These are phyloP conservation scores for Lumbricus terrestris DNA, from an alignment of 2,888 invertebrate genomes.

Conservation along the genomic window DNA sequence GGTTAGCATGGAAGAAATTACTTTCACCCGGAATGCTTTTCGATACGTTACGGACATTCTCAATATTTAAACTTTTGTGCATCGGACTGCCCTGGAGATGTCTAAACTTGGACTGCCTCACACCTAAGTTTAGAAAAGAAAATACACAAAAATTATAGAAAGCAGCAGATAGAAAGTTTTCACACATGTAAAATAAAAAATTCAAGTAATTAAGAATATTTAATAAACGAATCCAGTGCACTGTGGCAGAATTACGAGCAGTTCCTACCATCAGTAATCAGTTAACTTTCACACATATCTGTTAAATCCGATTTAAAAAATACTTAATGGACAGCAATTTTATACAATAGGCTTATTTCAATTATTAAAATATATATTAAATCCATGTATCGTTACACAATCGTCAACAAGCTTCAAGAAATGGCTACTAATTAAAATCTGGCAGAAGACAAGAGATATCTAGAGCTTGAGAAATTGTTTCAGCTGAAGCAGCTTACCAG, in stretches of 20 bases:
- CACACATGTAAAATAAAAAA: background rate
- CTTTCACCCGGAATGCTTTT: slow-evolving; percentile 90
- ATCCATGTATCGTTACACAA: background rate
- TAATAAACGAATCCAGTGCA: background rate
- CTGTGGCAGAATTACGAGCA: background rate
- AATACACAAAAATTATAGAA: too few species aligned
- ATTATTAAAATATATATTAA: background rate
- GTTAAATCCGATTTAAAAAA: too few species aligned
- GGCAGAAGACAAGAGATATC: slow-evolving; percentile 21
- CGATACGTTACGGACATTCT: slow-evolving; percentile 85
- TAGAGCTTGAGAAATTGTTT: background rate
- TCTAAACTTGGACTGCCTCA: slow-evolving; percentile 83
- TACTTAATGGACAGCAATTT: too few species aligned
- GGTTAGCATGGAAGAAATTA: slow-evolving; percentile 88
- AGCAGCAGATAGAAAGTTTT: background rate
- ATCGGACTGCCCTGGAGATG: slow-evolving; percentile 86
- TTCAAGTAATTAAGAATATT: background rate
- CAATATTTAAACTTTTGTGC: slow-evolving; percentile 86
- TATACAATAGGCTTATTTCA: too few species aligned
- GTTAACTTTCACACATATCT: background rate
- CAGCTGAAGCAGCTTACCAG: background rate
- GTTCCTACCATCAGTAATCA: background rate
- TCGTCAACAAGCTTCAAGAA: background rate
- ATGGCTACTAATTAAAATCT: background rate
- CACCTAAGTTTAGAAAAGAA: slow-evolving; percentile 63